Evolutionary conservation across 2,113 vertebrate genomes (phyloP), one percentile per base, ranked within the genome.

Genomic region (Chrysemys picta): DNA sequence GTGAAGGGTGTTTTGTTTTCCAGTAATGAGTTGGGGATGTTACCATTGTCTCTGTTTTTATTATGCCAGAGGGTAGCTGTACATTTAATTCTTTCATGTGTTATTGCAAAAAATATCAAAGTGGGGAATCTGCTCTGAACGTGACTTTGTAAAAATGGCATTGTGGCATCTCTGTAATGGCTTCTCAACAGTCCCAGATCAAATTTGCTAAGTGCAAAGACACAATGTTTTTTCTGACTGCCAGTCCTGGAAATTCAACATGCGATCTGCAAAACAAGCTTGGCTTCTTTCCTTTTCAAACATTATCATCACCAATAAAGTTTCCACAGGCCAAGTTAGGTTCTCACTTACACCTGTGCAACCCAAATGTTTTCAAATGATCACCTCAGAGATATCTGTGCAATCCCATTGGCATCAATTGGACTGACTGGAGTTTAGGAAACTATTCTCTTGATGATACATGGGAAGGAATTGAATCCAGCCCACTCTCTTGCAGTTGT

Each of bases 61-160:
- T 27, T 47, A 42, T 78, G 42, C 42, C 75, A 76, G 42, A 76
- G 38, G 10, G 42, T 76, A 76, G 75, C 38, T 76, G 42, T 25
- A 22, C 12, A 78, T 78, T 78, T 45, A 24, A 78, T 47, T 45
- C 75, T 45, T 47, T 45, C 75, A 78, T 78, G 25, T 24, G 85
- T 21, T 22, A 82, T 35, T 0, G 10, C 6, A n/a, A 75, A 88
- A 88, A 45, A 13, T 62, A 47, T 42, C 0, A 0, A 0, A 13
- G 56, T 0, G 0, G 19, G 47, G 87, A 62, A 86, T 22, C 84
- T 56, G 50, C 10, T 12, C 84, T 31, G 50, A 22, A 29, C 75
- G 27, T 8, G 17, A 53, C 50, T 42, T 42, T 31, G 50, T 75
- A n/a, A 82, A 85, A 75, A 45, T 22, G 59, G 0, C 2, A 53